Evolutionary conservation across 2,113 vertebrate species (phyloP).

Genomic region (Melanocharis versteri): DNA sequence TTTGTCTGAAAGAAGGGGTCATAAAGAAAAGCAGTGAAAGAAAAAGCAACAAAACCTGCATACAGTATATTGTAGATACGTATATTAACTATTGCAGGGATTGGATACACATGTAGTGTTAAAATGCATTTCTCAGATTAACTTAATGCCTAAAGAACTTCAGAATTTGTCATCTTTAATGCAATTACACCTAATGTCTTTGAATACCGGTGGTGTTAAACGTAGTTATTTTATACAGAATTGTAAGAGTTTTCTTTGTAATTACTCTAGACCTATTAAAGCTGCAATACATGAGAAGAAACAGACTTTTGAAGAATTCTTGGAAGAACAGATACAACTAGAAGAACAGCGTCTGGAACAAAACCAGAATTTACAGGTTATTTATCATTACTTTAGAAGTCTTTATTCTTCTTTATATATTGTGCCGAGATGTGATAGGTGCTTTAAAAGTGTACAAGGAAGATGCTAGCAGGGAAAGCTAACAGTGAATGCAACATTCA

Average conservation of each 20-base stretch:
- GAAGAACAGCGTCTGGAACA: constrained; percentile 83
- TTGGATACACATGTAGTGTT: not conserved
- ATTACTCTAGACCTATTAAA: constrained; percentile 81
- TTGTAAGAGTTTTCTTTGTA: not conserved
- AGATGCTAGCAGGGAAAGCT: not conserved
- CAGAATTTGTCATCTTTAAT: not conserved
- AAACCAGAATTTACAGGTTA: constrained; percentile 75
- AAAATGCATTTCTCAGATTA: not conserved
- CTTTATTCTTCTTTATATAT: not conserved
- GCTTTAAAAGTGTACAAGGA: not conserved
- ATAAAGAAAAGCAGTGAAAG: not conserved
- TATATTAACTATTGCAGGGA: not conserved
- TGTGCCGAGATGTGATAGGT: not conserved
- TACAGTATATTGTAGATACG: not conserved
- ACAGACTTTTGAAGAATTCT: constrained; percentile 88
- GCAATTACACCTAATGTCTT: not conserved
- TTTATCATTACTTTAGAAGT: not conserved
- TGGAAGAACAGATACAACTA: constrained; percentile 88
- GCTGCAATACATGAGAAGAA: constrained; percentile 77
- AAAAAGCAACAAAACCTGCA: not conserved
- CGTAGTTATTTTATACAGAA: not conserved
- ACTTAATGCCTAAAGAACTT: not conserved
- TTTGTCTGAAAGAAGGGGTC: not conserved
- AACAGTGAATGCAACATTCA: not conserved
- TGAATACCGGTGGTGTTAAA: not conserved